phyloP scores from a whole-genome alignment of 2,888 invertebrate genomes.

The Ectemnius lituratus region DNA sequence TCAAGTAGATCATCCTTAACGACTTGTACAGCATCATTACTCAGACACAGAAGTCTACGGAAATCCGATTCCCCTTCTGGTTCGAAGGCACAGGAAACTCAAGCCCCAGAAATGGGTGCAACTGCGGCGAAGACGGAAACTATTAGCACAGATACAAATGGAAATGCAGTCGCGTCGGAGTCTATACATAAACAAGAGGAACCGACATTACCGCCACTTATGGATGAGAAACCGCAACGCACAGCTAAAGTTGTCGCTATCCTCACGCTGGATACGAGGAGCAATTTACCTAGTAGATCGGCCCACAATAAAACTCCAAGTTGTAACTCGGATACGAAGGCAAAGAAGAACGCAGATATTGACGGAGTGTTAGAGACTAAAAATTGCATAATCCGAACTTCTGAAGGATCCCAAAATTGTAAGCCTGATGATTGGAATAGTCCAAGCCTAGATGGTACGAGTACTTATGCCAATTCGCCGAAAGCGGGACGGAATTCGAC shows the following conservation, averaged over 20 bases:
- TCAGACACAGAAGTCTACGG: conserved; percentile 21
- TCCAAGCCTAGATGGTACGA: conserved; percentile 25
- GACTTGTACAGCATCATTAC: conserved; percentile 14
- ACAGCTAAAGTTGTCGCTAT: conserved; percentile 75
- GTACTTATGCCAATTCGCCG: conserved; percentile 44
- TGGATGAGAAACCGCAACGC: conserved; percentile 70
- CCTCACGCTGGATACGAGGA: conserved; percentile 68
- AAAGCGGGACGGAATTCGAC: conserved; percentile 32
- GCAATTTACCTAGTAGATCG: conserved; percentile 33
- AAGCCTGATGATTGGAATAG: conserved; percentile 42
- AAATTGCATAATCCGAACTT: conserved; percentile 36
- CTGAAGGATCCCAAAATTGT: conserved; percentile 33
- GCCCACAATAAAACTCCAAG: conserved; percentile 31
- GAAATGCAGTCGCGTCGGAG: conserved; percentile 47
- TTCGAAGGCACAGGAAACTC: conserved; percentile 25
- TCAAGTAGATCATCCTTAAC: conserved; percentile 25
- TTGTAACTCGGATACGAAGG: conserved; percentile 30
- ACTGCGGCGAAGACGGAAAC: conserved; percentile 17
- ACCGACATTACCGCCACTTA: conserved; percentile 6
- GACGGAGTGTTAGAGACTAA: conserved; percentile 24
- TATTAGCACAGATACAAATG: conserved; percentile 44
- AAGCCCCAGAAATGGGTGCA: neutral
- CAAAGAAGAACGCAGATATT: conserved; percentile 35
- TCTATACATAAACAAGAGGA: conserved; percentile 27
- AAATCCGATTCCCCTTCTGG: conserved; percentile 28